Percentiles rank a stretch among this genome's conserved stretches.
These are phyloP conservation scores for Acanthococcus lagerstroemiae DNA, from an alignment of 2,888 invertebrate genomes.

Conservation along the genomic window DNA sequence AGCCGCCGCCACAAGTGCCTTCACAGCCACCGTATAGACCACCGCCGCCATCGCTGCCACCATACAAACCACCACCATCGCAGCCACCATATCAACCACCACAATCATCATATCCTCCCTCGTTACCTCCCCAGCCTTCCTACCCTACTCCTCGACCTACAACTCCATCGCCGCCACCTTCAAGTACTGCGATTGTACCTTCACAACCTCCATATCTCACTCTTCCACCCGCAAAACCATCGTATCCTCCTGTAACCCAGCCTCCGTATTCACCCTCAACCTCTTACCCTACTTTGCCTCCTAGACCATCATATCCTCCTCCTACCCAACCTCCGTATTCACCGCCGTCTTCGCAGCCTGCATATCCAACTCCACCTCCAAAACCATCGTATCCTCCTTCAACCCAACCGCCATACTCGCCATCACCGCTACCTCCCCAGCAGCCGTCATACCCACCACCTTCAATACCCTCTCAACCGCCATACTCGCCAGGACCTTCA, in stretches of 20 bases:
- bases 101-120: not conserved
- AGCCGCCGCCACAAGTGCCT: not conserved
- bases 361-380: not conserved
- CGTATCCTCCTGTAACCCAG: not conserved
- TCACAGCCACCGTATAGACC: not conserved
- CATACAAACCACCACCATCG: not conserved
- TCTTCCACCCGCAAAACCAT: not conserved
- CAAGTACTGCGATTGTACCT: not conserved
- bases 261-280: not conserved
- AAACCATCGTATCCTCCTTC: not conserved
- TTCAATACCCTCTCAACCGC: not conserved
- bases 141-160: not conserved
- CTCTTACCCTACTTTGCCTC: not conserved
- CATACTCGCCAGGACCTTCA: not conserved
- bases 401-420: not conserved
- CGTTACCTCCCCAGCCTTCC: not conserved
- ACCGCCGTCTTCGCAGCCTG: not conserved
- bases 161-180: not conserved
- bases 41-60: not conserved
- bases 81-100: not conserved
- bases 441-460: not conserved
- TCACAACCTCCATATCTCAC: not conserved
- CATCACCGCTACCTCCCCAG: not conserved
- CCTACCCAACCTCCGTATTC: constrained; percentile 1
- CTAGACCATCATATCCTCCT: not conserved